Evolutionary conservation across 2,113 vertebrate species (phyloP).

Genomic region (Ochotona princeps): DNA sequence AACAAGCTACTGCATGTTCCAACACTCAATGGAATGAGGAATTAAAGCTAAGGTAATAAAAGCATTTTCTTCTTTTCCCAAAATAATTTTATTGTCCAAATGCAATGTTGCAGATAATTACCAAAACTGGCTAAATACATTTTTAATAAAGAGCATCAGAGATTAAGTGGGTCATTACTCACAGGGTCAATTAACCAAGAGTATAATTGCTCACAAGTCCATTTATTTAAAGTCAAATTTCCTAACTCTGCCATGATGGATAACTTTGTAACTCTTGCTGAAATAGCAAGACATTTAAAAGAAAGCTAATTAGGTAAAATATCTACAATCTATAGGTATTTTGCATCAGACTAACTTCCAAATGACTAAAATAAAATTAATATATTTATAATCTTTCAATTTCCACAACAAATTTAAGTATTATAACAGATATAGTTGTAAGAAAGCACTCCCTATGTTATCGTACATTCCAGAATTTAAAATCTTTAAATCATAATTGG

Average conservation of each 20-base stretch:
- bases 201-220: not conserved
- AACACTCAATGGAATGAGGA: conserved; percentile 29
- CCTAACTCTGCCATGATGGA: not conserved
- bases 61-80: not conserved
- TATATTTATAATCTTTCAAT: conserved; percentile 4
- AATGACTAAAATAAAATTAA: conserved; percentile 39
- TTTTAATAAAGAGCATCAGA: not conserved
- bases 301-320: not conserved
- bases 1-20: not conserved
- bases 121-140: conserved; percentile 40
- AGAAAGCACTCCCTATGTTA: not conserved
- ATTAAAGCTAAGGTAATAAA: conserved; percentile 15
- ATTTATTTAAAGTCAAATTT: not conserved
- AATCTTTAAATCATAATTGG: conserved; percentile 35
- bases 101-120: conserved; percentile 36
- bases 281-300: conserved; percentile 18
- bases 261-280: not conserved
- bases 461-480: not conserved
- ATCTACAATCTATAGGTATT: not conserved
- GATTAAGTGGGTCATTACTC: not conserved
- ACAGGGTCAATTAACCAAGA: not conserved
- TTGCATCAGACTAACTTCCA: conserved; percentile 53
- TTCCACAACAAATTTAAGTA: not conserved
- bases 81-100: conserved; percentile 54
- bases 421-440: not conserved